Evolutionary conservation across 2,797 vertebrate species (phyloP).

Genomic region (Halcyon leucocephala): DNA sequence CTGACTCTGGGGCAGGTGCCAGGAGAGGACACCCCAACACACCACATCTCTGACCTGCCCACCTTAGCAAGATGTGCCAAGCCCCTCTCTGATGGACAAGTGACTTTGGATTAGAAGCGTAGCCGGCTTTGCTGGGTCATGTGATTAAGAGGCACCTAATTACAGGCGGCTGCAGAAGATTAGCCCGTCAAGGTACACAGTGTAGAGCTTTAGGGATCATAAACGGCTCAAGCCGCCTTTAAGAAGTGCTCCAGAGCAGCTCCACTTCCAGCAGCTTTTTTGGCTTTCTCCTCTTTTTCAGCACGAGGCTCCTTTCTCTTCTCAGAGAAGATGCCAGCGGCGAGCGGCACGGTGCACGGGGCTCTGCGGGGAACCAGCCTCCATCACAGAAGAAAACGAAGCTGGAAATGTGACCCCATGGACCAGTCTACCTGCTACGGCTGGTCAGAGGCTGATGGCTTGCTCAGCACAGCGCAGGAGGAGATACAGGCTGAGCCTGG

Average conservation of each 20-base stretch:
- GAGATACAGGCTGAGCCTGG: neutral
- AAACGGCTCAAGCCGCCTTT: neutral
- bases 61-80: neutral
- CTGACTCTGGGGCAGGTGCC: neutral
- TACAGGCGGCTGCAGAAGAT: conserved; percentile 34
- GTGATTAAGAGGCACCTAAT: conserved; percentile 9
- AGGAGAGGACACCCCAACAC: neutral
- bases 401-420: neutral
- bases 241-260: neutral
- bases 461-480: neutral
- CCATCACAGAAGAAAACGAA: neutral
- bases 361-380: neutral
- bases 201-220: conserved; percentile 23
- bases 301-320: rapidly evolving
- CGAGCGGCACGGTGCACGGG: neutral
- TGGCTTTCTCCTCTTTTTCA: neutral
- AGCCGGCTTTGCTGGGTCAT: conserved; percentile 16
- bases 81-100: neutral
- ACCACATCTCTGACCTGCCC: neutral
- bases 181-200: conserved; percentile 7
- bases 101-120: conserved; percentile 36
- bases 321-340: neutral
- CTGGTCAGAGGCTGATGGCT: neutral
- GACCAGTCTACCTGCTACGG: neutral
- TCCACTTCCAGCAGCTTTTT: neutral